phyloP scores from a whole-genome alignment of 2,888 invertebrate species.

The Sphaerophoria taeniata region DNA sequence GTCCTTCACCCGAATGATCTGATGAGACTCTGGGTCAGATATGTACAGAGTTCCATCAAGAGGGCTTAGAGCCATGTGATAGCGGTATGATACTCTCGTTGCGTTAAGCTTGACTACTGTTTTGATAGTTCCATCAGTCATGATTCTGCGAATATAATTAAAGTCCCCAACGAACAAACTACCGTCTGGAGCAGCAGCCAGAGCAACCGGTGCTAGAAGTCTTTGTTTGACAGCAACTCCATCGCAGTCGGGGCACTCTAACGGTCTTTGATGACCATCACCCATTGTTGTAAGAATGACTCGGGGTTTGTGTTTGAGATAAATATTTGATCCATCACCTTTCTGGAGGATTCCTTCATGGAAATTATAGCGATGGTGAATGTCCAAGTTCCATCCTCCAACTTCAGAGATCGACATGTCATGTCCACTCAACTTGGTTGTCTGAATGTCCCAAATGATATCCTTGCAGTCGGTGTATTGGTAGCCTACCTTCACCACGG shows the following conservation, averaged over 20 bases:
- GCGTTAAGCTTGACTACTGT: slow-evolving; percentile 87
- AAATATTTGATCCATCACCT: slow-evolving; percentile 98
- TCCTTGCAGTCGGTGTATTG: slow-evolving; percentile 96
- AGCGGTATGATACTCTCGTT: slow-evolving; percentile 96
- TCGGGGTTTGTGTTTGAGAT: slow-evolving; percentile 95
- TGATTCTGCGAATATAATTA: slow-evolving; percentile 94
- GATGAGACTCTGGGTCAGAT: slow-evolving; percentile 97
- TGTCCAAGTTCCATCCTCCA: slow-evolving; percentile 98
- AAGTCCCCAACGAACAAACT: slow-evolving; percentile 98
- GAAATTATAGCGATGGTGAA: slow-evolving; percentile 98
- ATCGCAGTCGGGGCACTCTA: slow-evolving; percentile 92
- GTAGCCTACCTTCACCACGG: slow-evolving; percentile 97
- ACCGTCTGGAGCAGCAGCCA: slow-evolving; percentile 96
- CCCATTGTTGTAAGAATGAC: slow-evolving; percentile 96
- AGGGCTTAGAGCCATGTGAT: slow-evolving; percentile 98
- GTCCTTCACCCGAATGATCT: slow-evolving; percentile 94
- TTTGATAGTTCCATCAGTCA: slow-evolving; percentile 89
- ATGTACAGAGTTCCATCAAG: slow-evolving; percentile 96
- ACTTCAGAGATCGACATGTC: slow-evolving; percentile 98
- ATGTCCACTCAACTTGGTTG: slow-evolving; percentile 96
- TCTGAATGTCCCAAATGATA: slow-evolving; percentile 98
- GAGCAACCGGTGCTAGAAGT: slow-evolving; percentile 95
- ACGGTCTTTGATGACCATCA: slow-evolving; percentile 93
- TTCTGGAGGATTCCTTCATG: slow-evolving; percentile 99
- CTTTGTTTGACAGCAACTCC: slow-evolving; percentile 91